Base-by-base conservation (phyloP, 2,113 vertebrate species). In the Oryzias melastigma region DNA sequence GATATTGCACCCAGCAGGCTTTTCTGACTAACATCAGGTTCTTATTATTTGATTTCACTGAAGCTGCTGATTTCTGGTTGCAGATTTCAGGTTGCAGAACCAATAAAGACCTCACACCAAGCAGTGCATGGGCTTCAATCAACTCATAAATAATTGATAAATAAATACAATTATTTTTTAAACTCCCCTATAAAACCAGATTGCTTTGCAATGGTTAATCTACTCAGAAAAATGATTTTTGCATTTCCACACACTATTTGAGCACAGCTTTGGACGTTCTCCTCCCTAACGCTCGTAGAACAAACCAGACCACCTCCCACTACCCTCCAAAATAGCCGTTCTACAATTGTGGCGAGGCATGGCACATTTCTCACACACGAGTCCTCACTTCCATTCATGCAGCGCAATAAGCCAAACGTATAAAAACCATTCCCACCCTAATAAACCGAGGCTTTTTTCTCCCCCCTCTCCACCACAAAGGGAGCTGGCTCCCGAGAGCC, bases 61-160 rank as follows among this genome's bases (percentile, higher is more conserved):
- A 86, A 89, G 90, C 84, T 81, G 83, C 78, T 84, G 80, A 90
- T 91, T 89, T 92, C 87, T 88, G 79, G 88, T 91, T 92, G 83
- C 89, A 86, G 75, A 78, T 84, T 88, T 86, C 79, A 73, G 82
- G 70, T 18, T 44, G 65, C 77, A 88, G 81, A 75, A 68, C 76
- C 75, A 54, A 66, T 68, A 46, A 81, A 71, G 82, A 49, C 42
- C 85, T 85, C 69, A 69, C 76, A 68, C 70, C 77, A 64, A 63
- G 80, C 75, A 50, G 78, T 78, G 53, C 55, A 85, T 82, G 88
- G 5, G 22, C 64, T 87, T 85, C 87, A 88, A 80, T 74, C 64
- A 52, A 51, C 73, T 72, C 70, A 73, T 87, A 86, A 65, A 85
- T 90, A 10, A 35, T 35, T 12, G 10, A 35, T 35, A 35, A 12